A percentile compares a stretch with the other conserved stretches of the same genome.
Evolutionary conservation across 2,888 invertebrate genomes (phyloP).

Genomic region (Phortica magna): DNA sequence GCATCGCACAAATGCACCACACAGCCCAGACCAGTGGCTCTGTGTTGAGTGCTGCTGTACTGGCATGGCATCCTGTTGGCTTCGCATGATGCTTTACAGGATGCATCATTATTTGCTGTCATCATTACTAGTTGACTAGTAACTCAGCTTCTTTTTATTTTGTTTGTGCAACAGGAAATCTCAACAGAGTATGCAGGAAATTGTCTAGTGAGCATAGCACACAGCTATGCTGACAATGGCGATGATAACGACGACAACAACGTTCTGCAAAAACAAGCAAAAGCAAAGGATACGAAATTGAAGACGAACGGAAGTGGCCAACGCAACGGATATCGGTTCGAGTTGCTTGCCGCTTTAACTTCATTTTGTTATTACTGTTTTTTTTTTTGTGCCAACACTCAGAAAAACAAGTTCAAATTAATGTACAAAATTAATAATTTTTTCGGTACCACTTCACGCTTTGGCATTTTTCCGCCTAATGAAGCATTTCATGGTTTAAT

Average conservation of each 20-base stretch:
- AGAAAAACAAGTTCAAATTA: too few relatives aligned
- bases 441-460: too few relatives aligned
- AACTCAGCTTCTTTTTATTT: constrained; percentile 35
- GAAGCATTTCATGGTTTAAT: too few relatives aligned
- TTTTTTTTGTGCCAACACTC: too few relatives aligned
- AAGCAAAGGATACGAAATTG: background rate
- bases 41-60: constrained; percentile 36
- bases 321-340: constrained; percentile 10
- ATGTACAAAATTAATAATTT: too few relatives aligned
- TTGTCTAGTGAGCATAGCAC: constrained; percentile 63
- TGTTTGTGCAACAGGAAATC: constrained; percentile 32
- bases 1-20: background rate
- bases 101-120: constrained; percentile 72
- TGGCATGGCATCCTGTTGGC: constrained; percentile 38
- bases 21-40: background rate
- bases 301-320: constrained; percentile 15
- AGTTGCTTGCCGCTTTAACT: background rate
- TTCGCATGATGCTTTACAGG: constrained; percentile 51
- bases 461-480: too few relatives aligned
- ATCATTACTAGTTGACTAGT: constrained; percentile 66
- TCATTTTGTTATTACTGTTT: background rate
- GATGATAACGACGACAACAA: background rate
- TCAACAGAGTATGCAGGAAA: constrained; percentile 59
- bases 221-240: background rate
- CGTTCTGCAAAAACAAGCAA: background rate